A percentile compares a stretch with the other conserved stretches of the same genome.
These are phyloP conservation scores for Chaetogeoica ovagalla DNA, from an alignment of 2,888 invertebrate species.

Conservation along the genomic window DNA sequence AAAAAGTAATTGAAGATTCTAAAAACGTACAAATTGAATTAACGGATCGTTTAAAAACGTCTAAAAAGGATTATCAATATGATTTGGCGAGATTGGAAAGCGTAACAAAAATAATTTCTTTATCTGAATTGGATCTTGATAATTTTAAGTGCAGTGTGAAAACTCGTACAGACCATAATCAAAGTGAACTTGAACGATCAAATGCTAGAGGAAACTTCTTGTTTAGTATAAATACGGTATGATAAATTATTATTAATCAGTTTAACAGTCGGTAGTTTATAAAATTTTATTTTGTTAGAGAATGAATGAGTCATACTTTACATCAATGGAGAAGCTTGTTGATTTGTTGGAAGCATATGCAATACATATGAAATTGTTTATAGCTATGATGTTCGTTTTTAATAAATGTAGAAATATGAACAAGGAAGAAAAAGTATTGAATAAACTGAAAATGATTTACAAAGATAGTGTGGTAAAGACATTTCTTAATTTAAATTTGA, in stretches of 20 bases:
- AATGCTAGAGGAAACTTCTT: background rate
- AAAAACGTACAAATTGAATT: slow-evolving; percentile 59
- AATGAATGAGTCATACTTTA: background rate
- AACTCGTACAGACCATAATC: background rate
- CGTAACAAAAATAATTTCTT: background rate
- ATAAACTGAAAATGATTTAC: slow-evolving; percentile 9
- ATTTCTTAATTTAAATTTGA: background rate
- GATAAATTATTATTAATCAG: background rate
- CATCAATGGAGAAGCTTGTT: slow-evolving; percentile 2
- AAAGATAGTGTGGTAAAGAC: background rate
- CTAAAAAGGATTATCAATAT: slow-evolving; percentile 65
- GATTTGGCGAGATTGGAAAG: slow-evolving; percentile 58
- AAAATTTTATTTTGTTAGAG: slow-evolving; percentile 8
- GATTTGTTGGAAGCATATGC: background rate
- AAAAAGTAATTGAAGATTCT: background rate
- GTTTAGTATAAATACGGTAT: background rate
- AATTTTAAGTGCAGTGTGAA: too few relatives aligned
- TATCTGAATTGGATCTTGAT: too few relatives aligned
- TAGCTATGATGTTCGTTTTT: slow-evolving; percentile 8
- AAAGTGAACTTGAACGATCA: slow-evolving; percentile 4
- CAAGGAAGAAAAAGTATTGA: background rate
- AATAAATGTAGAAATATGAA: background rate
- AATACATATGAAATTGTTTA: background rate
- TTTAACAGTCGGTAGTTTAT: background rate
- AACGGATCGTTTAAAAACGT: slow-evolving; percentile 63